Base-by-base conservation (phyloP, 2,888 invertebrate genomes). In the Campoletis raptor region DNA sequence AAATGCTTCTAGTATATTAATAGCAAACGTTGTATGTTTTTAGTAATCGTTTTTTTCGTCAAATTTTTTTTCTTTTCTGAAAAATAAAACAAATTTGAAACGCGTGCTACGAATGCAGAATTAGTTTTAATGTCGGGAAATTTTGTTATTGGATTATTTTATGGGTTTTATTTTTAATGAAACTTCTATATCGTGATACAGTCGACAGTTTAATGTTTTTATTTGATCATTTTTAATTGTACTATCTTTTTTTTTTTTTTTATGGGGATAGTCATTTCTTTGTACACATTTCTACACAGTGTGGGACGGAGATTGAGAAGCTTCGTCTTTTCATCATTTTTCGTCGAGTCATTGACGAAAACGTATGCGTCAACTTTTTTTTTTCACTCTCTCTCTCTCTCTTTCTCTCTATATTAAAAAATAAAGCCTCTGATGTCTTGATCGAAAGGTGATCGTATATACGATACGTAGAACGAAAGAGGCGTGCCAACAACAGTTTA, bases 401-500 rank as follows among this genome's bases (percentile, higher is more conserved):
- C 36, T 57, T 9, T 57, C 24, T 12, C 5, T 30, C 15, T 30
- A 30, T 61, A 30, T 30, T 24, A 2, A 61, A 61, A 30, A 15
- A 61, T 61, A 61, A 61, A 30, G 30, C 15, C 15, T 30, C 30
- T 15, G 61, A 61, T 61, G 30, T 61, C 24, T 61, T 61, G 61
- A 61, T 61, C 30, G 24, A 61, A 12, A 30, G 42, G 21, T 72
- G 69, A 80, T 80, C 67, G 48, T 30, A 67, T 30, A 67, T 18
- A 81, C 42, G 85, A 67, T 80, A 78, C 67, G 72, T 64, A 61
- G 57, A 73, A 61, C 21, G 69, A 61, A 52, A 64, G 52, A 81
- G 86, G 86, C 83, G 86, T 83, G 84, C 81, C 81, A 69, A 54
- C 61, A 72, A 81, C 72, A 81, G 81, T 83, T 86, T 86, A 73